A percentile compares a stretch with the other conserved stretches of the same genome.
Evolutionary conservation across 2,113 vertebrate genomes (phyloP).

Genomic region (Nesoenas mayeri): DNA sequence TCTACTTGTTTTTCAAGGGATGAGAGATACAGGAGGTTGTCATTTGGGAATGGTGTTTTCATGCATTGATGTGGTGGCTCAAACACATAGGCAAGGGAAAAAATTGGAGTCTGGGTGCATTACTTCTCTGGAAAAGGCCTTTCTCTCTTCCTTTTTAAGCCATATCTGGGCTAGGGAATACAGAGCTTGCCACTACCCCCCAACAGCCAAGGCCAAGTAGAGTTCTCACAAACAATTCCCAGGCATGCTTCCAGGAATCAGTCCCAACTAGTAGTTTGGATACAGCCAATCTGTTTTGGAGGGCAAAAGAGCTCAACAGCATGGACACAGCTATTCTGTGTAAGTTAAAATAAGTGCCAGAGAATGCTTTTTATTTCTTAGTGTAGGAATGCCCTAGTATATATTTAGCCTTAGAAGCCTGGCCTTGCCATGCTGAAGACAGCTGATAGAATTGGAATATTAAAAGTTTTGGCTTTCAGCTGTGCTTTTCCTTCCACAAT

Average conservation of each 20-base stretch:
- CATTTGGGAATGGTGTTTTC: background rate
- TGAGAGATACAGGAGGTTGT: background rate
- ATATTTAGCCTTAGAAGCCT: background rate
- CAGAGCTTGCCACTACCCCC: background rate
- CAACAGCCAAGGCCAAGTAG: background rate
- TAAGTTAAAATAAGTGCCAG: background rate
- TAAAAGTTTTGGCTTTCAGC: background rate
- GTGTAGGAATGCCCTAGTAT: background rate
- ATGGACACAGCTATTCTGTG: background rate
- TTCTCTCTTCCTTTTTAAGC: background rate
- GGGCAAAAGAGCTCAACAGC: background rate
- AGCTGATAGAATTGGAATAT: background rate
- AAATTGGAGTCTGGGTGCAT: background rate
- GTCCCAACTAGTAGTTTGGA: background rate
- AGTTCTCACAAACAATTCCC: background rate
- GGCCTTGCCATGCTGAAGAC: background rate
- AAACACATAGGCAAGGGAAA: background rate
- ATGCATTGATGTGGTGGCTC: background rate
- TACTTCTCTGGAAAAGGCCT: background rate
- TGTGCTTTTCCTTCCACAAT: accelerated
- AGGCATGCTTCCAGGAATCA: background rate
- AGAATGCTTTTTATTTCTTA: background rate
- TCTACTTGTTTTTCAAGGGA: background rate
- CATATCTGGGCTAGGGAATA: background rate
- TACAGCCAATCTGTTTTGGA: background rate